Conservation (phyloP, 2,113 vertebrate species). For the human region GRCh38 chr19:7678001-7678500, state of each 20-base stretch:
- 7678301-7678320: background rate
- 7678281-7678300: background rate
- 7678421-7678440: fast-evolving
- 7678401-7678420: background rate
- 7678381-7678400: background rate
- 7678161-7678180: background rate
- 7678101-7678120: background rate
- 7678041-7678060: background rate
- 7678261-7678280: background rate
- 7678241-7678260: slow-evolving; percentile 52
- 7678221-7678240: slow-evolving; percentile 23
- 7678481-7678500: background rate
- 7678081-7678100: background rate
- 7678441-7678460: fast-evolving
- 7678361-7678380: slow-evolving; percentile 32
- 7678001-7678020: background rate
- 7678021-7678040: background rate
- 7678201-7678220: background rate
- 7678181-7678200: slow-evolving; percentile 8
- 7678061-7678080: background rate
- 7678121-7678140: background rate
- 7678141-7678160: background rate
- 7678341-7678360: slow-evolving; percentile 37
- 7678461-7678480: fast-evolving
- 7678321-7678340: background rate